Evolutionary conservation across 2,113 vertebrate species (phyloP).

Genomic region (Perccottus glenii): DNA sequence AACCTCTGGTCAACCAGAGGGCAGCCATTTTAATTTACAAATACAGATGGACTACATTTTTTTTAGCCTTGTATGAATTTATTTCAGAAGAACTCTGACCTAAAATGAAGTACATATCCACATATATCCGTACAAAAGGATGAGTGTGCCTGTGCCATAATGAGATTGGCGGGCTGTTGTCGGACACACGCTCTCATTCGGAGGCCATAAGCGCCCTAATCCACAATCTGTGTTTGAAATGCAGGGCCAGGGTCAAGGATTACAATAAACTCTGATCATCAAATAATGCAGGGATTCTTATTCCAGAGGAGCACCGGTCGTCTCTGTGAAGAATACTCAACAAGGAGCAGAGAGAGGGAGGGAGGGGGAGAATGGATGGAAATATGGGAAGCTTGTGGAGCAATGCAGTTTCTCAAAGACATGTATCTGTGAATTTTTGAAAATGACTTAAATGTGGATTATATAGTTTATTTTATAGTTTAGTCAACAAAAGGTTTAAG

Average conservation of each 20-base stretch:
- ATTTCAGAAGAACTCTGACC: not conserved
- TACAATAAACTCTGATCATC: conserved; percentile 83
- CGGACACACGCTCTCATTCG: conserved; percentile 17
- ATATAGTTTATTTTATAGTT: no score
- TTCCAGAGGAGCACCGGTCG: conserved; percentile 67
- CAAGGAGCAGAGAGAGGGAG: conserved; percentile 6
- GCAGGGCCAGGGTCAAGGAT: conserved; percentile 83
- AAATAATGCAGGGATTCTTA: conserved; percentile 84
- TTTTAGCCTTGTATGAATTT: not conserved
- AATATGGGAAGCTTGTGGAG: not conserved
- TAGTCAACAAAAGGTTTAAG: no score
- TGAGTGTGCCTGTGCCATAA: conserved; percentile 10
- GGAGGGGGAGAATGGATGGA: not conserved
- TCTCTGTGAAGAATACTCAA: conserved; percentile 69
- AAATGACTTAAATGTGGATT: no score
- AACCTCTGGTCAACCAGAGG: conserved; percentile 51
- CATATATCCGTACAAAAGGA: not conserved
- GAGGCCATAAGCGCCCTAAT: conserved; percentile 66
- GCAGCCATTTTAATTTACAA: conserved; percentile 26
- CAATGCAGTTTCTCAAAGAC: no score
- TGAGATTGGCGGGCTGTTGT: conserved; percentile 24
- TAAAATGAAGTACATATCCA: conserved; percentile 19
- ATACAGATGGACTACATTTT: not conserved
- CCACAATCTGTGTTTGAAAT: conserved; percentile 83
- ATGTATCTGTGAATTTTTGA: no score